phyloP scores from a whole-genome alignment of 2,113 vertebrate species.

The Calonectris borealis region DNA sequence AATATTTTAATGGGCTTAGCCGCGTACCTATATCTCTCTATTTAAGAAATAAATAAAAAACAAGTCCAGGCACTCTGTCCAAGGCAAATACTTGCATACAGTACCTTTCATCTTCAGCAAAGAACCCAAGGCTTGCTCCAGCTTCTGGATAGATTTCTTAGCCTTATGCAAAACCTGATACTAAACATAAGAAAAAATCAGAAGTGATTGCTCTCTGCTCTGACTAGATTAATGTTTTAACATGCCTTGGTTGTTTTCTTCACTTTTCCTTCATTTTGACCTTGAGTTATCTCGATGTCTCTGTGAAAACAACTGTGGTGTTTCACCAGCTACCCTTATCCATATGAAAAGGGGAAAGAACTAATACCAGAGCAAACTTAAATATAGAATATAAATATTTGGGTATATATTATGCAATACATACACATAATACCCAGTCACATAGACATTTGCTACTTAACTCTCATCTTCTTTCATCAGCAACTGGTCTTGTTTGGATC shows the following conservation, averaged over 20 bases:
- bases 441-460: background rate
- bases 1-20: background rate
- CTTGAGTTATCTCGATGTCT: background rate
- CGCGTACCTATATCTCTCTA: background rate
- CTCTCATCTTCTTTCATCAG: background rate
- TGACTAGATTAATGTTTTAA: background rate
- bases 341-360: background rate
- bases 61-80: background rate
- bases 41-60: background rate
- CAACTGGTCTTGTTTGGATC: background rate
- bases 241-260: background rate
- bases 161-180: constrained; percentile 82
- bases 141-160: constrained; percentile 76
- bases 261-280: background rate
- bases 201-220: background rate
- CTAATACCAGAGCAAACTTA: background rate
- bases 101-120: constrained; percentile 83
- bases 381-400: background rate
- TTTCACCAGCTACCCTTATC: background rate
- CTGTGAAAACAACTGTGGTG: background rate
- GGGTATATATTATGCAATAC: background rate
- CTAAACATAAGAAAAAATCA: constrained; percentile 71
- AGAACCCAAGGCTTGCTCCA: constrained; percentile 77
- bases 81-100: background rate
- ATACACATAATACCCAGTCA: background rate